Evolutionary conservation across 2,888 invertebrate species (phyloP).

Genomic region (Alsophila aescularia): DNA sequence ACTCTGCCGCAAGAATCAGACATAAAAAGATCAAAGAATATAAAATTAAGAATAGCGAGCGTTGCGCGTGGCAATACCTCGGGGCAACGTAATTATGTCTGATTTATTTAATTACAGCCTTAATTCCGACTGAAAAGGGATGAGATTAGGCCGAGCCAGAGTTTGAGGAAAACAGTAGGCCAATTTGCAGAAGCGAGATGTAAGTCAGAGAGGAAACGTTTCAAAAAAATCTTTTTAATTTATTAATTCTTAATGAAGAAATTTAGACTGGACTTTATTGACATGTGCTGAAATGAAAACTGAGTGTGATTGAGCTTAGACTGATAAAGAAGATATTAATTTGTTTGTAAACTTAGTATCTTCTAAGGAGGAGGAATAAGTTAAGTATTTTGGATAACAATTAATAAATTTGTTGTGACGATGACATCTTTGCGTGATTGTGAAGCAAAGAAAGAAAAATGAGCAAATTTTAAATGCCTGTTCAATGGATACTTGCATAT

Average conservation of each 20-base stretch:
- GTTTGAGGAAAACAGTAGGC: constrained; percentile 24
- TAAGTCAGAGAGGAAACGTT: constrained; percentile 1
- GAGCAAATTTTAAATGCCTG: no score
- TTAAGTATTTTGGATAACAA: no score
- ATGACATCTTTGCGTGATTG: no score
- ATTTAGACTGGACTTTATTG: background rate
- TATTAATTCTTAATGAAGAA: background rate
- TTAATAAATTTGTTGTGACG: no score
- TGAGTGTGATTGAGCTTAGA: background rate
- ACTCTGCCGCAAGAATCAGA: constrained; percentile 1
- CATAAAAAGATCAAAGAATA: constrained; percentile 31
- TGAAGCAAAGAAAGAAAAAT: no score
- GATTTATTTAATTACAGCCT: constrained; percentile 66
- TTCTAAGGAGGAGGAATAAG: no score
- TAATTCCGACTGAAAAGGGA: constrained; percentile 55
- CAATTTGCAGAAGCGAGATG: constrained; percentile 14
- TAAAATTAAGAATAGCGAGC: constrained; percentile 36
- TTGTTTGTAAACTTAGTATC: no score
- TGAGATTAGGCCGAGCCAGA: constrained; percentile 45
- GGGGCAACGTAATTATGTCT: constrained; percentile 55
- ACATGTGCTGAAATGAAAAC: background rate
- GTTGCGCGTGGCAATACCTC: constrained; percentile 38
- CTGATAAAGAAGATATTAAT: no score
- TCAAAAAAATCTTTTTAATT: background rate
- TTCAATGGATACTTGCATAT: no score